Evolutionary conservation across 2,797 vertebrate genomes (phyloP).

Genomic region (Poecilia picta): DNA sequence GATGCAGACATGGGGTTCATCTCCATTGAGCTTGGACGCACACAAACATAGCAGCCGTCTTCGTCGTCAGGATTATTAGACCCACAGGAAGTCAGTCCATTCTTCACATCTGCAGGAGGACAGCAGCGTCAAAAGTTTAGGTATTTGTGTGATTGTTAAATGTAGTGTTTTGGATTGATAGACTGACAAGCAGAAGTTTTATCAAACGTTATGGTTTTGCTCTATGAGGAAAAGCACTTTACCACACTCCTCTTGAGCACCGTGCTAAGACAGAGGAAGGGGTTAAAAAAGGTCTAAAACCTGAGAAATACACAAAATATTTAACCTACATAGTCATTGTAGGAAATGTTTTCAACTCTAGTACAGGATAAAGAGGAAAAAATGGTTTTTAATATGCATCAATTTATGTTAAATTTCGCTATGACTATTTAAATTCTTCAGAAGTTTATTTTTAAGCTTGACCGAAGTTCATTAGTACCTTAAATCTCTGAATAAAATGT

Average conservation of each 20-base stretch:
- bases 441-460: neutral
- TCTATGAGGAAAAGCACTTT: neutral
- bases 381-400: neutral
- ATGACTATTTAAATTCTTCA: neutral
- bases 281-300: no score
- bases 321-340: no score
- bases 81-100: constrained; percentile 65
- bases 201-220: neutral
- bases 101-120: constrained; percentile 74
- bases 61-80: constrained; percentile 79
- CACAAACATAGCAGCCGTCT: constrained; percentile 91
- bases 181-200: neutral
- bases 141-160: neutral
- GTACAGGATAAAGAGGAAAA: neutral
- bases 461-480: neutral
- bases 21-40: constrained; percentile 82
- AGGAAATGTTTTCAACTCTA: neutral
- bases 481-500: neutral
- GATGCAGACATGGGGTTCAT: constrained; percentile 82
- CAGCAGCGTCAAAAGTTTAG: constrained; percentile 8
- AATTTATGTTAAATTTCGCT: neutral
- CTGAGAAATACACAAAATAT: no score
- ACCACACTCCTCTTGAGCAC: neutral
- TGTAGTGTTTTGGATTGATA: neutral
- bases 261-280: no score